A percentile compares a stretch with the other conserved stretches of the same genome.
Conservation (phyloP, 1,140 invertebrate genomes). For the Acromyrmex charruanus region DNA sequence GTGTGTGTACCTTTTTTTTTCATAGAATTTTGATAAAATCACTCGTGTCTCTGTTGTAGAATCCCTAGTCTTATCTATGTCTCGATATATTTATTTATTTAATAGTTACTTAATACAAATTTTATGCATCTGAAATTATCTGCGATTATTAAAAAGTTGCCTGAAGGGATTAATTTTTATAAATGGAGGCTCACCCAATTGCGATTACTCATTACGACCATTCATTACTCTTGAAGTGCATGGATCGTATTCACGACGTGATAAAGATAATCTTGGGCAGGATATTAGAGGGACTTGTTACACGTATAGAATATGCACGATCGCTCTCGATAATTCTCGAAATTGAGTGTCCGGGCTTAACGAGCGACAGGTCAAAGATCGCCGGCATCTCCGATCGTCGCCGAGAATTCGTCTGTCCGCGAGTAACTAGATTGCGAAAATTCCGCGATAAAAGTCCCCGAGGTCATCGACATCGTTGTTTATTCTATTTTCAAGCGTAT, state of each 20-base stretch:
- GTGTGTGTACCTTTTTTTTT: too few species aligned
- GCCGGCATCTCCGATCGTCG: not conserved
- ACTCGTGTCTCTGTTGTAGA: too few species aligned
- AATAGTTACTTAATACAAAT: not conserved
- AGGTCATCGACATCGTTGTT: slow-evolving; percentile 37
- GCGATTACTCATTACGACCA: not conserved
- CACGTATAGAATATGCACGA: slow-evolving; percentile 8
- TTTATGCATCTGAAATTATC: not conserved
- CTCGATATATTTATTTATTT: not conserved
- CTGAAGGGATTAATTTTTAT: not conserved
- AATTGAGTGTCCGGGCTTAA: slow-evolving; percentile 58
- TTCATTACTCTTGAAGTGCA: slow-evolving; percentile 1
- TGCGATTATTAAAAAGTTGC: not conserved
- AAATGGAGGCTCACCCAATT: not conserved
- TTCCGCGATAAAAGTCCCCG: slow-evolving; percentile 39
- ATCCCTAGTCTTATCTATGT: not conserved
- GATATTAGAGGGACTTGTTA: slow-evolving; percentile 22
- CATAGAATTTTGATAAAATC: too few species aligned
- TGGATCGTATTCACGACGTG: not conserved
- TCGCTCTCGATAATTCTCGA: slow-evolving; percentile 50
- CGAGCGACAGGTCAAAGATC: slow-evolving; percentile 57
- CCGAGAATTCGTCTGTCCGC: slow-evolving; percentile 34
- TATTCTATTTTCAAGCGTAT: slow-evolving; percentile 13
- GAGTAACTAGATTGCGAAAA: slow-evolving; percentile 58
- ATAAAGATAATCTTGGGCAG: slow-evolving; percentile 41